Base-by-base conservation (phyloP, 2,888 invertebrate genomes). In the Eledona agricola region DNA sequence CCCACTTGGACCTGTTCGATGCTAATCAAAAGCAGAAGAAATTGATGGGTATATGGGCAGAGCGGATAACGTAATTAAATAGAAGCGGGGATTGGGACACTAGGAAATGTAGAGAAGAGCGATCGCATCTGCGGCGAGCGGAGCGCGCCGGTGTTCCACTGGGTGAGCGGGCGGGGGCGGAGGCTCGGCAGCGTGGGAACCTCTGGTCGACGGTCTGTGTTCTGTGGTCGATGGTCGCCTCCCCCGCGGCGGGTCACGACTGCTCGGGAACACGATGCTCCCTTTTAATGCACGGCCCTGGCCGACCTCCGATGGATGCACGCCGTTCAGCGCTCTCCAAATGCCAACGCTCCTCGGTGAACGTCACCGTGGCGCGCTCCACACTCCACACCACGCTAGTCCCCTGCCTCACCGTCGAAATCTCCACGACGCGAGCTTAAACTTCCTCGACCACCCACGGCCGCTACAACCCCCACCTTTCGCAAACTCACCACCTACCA, bases 171-270 rank as follows among this genome's bases (percentile, higher is more conserved):
- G 58, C 52, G 57, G 59, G 55, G 58, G 26, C 51, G 50, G 54
- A 55, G 55, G 45, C 55, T 50, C 55, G 56, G 70, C 71, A 70
- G 73, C 73, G 73, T 72, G 72, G 73, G 73, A 74, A 75, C 71
- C 63, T 58, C 54, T 51, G 56, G 57, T 53, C 57, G 46, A 49
- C 55, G 55, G 55, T 55, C 50, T 50, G 45, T 50, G 54, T 49
- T 57, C 52, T 56, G 64, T 64, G 65, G 64, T 63, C 67, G 65
- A 63, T 68, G 62, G 64, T 69, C 72, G 66, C 67, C 71, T 72
- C 72, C 70, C 73, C 74, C 73, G 72, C 74, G 71, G 71, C 72
- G 60, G 71, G 75, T 75, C 75, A 74, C 75, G 75, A 75, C 67
- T 73, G 72, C 73, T 72, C 73, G 72, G 71, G 70, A 72, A 72